Evolutionary conservation across 2,888 invertebrate genomes (phyloP), one percentile per base, ranked within the genome.

Genomic region (Ariolimax columbianus): DNA sequence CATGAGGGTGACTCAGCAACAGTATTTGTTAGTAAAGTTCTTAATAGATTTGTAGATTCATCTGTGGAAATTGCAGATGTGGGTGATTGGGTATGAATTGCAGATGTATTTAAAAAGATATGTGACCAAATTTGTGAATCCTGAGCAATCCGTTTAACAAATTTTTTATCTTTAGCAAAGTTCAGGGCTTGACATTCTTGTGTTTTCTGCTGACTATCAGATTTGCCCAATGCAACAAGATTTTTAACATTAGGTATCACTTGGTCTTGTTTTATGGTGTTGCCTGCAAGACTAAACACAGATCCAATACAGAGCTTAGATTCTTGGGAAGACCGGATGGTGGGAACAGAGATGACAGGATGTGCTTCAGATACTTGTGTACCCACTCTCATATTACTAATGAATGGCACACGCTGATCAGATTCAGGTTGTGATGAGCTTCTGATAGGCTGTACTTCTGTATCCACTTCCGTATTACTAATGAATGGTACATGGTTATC

Each of bases 261-360:
- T 47, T 6, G 6, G 9, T 43, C n/a, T n/a, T 72, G 40, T 72
- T 72, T 43, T 40, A 26, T 43, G 43, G 26, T 23, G 23, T 26
- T 43, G 17, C 51, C 51, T 33, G 51, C 75, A 75, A 75, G 75
- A 55, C 33, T 33, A 75, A 75, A 51, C 51, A 75, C 75, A 7
- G 75, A 75, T 19, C 51, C 75, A 75, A 75, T 75, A 47, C 47
- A 51, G 51, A 75, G 51, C 19, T 75, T 33, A 33, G 75, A 51
- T 19, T 33, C 51, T 75, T 51, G 51, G 11, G 47, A 30, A 43
- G 40, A 3, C 30, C n/a, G 43, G 9, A 43, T 19, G 14, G 7
- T 26, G 9, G 43, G n/a, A 73, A n/a, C n/a, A 30, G 43, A 43
- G 26, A 19, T 11, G 19, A 11, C 38, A 1, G 43, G n/a, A n/a